Percentiles rank a stretch among this genome's conserved stretches.
Conservation (phyloP, 2,888 invertebrate species). For the Tenthredo mesomela region DNA sequence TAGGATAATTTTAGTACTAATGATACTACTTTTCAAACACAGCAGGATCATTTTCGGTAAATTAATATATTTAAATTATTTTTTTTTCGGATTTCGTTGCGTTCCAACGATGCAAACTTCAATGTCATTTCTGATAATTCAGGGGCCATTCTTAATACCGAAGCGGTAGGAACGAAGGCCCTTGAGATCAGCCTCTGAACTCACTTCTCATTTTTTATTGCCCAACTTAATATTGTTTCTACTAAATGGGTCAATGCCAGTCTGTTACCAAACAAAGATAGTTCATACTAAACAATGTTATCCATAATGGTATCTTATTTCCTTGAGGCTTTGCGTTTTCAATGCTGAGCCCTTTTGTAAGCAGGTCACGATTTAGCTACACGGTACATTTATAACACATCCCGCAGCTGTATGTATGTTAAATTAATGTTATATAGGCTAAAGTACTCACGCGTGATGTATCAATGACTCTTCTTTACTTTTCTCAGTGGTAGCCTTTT, state of each 20-base stretch:
- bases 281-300: conserved; percentile 16
- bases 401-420: too few species aligned
- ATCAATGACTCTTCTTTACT: conserved; percentile 28
- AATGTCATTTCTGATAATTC: too few species aligned
- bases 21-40: too few species aligned
- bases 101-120: too few species aligned
- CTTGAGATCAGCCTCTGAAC: conserved; percentile 18
- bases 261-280: conserved; percentile 4
- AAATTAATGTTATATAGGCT: not conserved
- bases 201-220: conserved; percentile 30
- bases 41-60: too few species aligned
- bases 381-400: not conserved
- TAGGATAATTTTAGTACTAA: too few species aligned
- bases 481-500: conserved; percentile 41
- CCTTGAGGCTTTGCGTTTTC: conserved; percentile 7
- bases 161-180: not conserved
- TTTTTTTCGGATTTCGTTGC: too few species aligned
- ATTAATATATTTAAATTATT: too few species aligned
- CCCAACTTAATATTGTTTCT: not conserved
- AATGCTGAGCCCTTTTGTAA: not conserved
- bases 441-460: conserved; percentile 40
- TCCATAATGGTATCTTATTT: conserved; percentile 24
- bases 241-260: conserved; percentile 36
- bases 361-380: conserved; percentile 8
- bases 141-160: not conserved